Percentiles rank a stretch among this genome's conserved stretches.
Evolutionary conservation across 2,113 vertebrate genomes (phyloP).

Genomic region (Scophthalmus maximus): DNA sequence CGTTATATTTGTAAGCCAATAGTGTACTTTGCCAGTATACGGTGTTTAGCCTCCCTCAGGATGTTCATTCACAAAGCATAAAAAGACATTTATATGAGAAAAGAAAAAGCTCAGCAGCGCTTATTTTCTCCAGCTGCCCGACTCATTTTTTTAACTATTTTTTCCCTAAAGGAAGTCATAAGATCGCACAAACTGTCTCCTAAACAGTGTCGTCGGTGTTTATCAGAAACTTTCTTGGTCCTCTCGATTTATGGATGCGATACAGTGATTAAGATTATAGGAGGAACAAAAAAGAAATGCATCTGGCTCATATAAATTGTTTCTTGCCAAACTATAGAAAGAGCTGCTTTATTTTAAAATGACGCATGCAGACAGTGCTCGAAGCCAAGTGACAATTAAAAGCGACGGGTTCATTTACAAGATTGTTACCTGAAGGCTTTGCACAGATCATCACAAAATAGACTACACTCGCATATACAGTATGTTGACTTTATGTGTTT

Average conservation of each 20-base stretch:
- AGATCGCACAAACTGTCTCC: constrained; percentile 56
- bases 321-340: constrained; percentile 8
- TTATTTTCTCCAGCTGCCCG: constrained; percentile 62
- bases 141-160: constrained; percentile 60
- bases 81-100: constrained; percentile 58
- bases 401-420: not conserved
- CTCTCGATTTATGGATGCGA: constrained; percentile 34
- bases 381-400: not conserved
- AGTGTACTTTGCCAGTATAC: constrained; percentile 54
- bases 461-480: constrained; percentile 6
- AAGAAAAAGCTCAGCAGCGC: constrained; percentile 39
- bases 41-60: constrained; percentile 40
- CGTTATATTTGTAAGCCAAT: constrained; percentile 38
- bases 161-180: constrained; percentile 51
- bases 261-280: constrained; percentile 53
- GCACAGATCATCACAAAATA: constrained; percentile 21
- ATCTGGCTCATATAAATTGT: constrained; percentile 12
- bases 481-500: not conserved
- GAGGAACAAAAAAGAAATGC: constrained; percentile 16
- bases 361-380: not conserved
- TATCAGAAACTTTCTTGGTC: constrained; percentile 48
- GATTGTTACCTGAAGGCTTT: not conserved
- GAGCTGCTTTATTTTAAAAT: not conserved
- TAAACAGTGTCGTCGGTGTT: constrained; percentile 36
- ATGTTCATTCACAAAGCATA: constrained; percentile 62